phyloP scores from a whole-genome alignment of 2,113 vertebrate genomes.

The Pedionomus torquatus region DNA sequence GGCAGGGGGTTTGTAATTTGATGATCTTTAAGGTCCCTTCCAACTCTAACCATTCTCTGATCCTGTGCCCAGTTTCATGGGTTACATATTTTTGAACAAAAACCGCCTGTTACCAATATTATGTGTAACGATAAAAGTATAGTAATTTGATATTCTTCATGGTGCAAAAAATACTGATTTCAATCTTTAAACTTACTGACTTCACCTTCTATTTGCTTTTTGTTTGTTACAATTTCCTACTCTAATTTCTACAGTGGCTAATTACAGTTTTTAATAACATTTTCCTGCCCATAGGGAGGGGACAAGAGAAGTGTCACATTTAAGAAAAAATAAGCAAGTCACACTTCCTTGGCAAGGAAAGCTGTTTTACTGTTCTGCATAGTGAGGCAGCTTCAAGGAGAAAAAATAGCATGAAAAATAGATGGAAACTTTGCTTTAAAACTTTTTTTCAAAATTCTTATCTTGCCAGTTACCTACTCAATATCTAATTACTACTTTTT shows the following conservation, averaged over 20 bases:
- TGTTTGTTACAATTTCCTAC: conserved; percentile 69
- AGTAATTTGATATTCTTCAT: background rate
- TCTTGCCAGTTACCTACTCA: background rate
- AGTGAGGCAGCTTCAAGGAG: background rate
- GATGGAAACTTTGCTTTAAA: background rate
- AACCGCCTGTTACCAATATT: background rate
- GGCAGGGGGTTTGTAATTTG: no score
- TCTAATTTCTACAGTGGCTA: conserved; percentile 64
- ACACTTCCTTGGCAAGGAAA: background rate
- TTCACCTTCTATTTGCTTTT: conserved; percentile 73
- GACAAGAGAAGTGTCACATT: conserved; percentile 34
- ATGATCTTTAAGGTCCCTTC: no score
- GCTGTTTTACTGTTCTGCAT: conserved; percentile 31
- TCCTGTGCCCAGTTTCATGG: background rate
- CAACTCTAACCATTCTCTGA: no score
- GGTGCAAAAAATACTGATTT: background rate
- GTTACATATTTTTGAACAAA: background rate
- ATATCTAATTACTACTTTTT: background rate
- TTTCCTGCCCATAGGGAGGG: conserved; percentile 48
- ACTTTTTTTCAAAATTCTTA: background rate
- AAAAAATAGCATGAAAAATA: background rate
- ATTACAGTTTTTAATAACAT: conserved; percentile 56
- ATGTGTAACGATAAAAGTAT: background rate
- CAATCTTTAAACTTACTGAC: conserved; percentile 68
- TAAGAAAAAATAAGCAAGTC: background rate